Evolutionary conservation across 2,113 vertebrate species (phyloP).

Genomic region (Mellivora capensis): DNA sequence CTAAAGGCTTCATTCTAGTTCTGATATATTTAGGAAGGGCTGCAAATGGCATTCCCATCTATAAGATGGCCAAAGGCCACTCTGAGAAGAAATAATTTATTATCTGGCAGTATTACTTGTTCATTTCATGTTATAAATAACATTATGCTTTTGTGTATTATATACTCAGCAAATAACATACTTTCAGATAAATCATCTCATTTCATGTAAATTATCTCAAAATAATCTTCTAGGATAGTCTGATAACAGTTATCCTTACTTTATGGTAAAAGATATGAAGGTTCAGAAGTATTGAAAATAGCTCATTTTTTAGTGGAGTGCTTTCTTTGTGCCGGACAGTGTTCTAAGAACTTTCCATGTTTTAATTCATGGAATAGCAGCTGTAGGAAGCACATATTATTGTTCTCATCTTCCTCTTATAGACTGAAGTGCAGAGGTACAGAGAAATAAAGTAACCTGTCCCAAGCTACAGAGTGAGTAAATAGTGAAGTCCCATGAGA

Average conservation of each 20-base stretch:
- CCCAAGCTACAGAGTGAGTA: not conserved
- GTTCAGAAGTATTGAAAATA: not conserved
- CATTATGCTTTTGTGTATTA: not conserved
- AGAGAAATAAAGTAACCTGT: not conserved
- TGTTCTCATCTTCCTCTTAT: not conserved
- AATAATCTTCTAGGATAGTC: not conserved
- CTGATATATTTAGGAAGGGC: not conserved
- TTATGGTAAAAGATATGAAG: not conserved
- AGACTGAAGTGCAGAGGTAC: not conserved
- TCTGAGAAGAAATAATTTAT: not conserved
- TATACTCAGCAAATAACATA: not conserved
- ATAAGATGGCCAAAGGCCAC: not conserved
- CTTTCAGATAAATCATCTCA: not conserved
- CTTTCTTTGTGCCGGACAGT: not conserved
- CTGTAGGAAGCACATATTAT: not conserved
- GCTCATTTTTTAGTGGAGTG: not conserved
- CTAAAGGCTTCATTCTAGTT: not conserved
- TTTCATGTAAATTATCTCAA: not conserved
- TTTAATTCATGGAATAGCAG: not conserved
- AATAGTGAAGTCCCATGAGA: not conserved
- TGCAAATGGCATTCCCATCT: not conserved
- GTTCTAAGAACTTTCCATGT: not conserved
- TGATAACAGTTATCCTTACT: not conserved
- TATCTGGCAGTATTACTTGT: not conserved
- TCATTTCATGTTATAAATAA: not conserved